Conservation (phyloP, 2,797 vertebrate species). For the Rhyacichthys aspro region DNA sequence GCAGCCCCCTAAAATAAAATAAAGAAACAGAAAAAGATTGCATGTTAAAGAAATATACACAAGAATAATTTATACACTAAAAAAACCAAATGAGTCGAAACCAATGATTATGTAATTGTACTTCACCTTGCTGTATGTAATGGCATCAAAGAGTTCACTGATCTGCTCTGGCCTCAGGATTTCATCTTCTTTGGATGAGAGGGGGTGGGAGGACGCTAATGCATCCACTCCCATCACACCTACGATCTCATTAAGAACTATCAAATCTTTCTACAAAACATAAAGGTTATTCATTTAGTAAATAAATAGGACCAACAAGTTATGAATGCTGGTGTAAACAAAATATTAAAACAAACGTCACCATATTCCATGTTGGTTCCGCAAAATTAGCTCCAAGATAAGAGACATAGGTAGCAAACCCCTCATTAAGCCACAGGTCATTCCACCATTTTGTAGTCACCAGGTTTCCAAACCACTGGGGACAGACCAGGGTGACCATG, state of each 20-base stretch:
- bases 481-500: conserved; percentile 17
- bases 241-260: conserved; percentile 82
- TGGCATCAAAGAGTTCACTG: conserved; percentile 85
- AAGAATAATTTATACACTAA: conserved; percentile 2
- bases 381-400: conserved; percentile 84
- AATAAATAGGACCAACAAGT: too few relatives aligned
- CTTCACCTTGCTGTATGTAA: conserved; percentile 77
- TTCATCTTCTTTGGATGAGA: conserved; percentile 78
- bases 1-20: conserved; percentile 78
- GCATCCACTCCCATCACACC: conserved; percentile 83
- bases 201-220: conserved; percentile 84
- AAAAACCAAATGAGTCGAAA: not conserved
- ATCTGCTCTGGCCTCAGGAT: conserved; percentile 83
- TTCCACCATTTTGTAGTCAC: conserved; percentile 95
- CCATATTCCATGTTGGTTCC: conserved; percentile 83
- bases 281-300: not conserved
- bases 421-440: conserved; percentile 94
- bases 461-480: conserved; percentile 96
- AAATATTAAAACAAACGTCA: conserved; percentile 60
- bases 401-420: conserved; percentile 92
- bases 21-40: not conserved
- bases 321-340: too few relatives aligned
- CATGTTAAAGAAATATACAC: not conserved
- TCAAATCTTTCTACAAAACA: conserved; percentile 83
- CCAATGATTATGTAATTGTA: not conserved